Evolutionary conservation across 1,140 invertebrate species (phyloP).

Genomic region (Drosophila murphyi): DNA sequence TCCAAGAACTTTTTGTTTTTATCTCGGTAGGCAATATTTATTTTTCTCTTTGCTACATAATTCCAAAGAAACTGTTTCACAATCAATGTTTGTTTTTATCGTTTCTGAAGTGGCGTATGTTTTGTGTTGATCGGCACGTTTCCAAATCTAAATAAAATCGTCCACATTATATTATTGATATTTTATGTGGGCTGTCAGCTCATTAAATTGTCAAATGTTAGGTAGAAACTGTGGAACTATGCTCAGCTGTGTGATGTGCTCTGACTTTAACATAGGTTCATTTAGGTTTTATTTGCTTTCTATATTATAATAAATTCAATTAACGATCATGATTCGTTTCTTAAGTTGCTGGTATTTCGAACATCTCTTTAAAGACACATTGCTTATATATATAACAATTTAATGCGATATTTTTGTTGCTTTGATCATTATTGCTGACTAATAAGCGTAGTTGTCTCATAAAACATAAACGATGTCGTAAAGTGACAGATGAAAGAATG

Average conservation of each 20-base stretch:
- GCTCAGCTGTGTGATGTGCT: background rate
- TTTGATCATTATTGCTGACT: no score
- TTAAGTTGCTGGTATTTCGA: no score
- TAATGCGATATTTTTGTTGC: no score
- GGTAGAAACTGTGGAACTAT: conserved; percentile 15
- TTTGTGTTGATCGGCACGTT: conserved; percentile 29
- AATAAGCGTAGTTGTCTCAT: no score
- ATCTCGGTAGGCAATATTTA: background rate
- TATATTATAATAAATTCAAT: background rate
- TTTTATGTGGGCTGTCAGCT: conserved; percentile 49
- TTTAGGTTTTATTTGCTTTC: background rate
- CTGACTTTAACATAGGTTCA: background rate
- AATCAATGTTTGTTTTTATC: conserved; percentile 21
- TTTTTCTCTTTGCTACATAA: conserved; percentile 12
- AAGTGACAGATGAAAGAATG: no score
- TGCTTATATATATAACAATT: no score
- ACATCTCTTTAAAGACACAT: no score
- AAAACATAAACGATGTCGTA: no score
- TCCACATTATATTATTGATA: conserved; percentile 48
- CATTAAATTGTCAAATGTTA: conserved; percentile 41
- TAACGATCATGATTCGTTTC: no score
- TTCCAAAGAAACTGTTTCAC: conserved; percentile 32
- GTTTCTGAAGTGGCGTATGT: conserved; percentile 4
- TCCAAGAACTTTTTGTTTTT: conserved; percentile 13
- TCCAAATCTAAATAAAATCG: conserved; percentile 36